A percentile compares a stretch with the other conserved stretches of the same genome.
Conservation (phyloP, 2,888 invertebrate species). For the Agonopterix arenella region DNA sequence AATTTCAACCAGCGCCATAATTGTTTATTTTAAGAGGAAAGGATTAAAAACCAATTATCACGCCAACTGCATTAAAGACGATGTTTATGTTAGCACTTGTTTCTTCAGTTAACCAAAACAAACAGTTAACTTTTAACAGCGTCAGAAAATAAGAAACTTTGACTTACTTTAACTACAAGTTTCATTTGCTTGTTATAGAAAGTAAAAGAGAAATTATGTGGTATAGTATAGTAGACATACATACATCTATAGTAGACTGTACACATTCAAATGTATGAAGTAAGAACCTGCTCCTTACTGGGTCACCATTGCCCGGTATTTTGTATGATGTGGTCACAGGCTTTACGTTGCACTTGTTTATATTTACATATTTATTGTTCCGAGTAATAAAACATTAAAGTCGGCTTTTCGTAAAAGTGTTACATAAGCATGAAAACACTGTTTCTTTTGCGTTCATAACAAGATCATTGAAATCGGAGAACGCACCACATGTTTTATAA, state of each 20-base stretch:
- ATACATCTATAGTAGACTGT: not conserved
- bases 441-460: too few relatives aligned
- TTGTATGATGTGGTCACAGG: not conserved
- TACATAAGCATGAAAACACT: too few relatives aligned
- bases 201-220: conserved; percentile 7
- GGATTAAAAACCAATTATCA: conserved; percentile 6
- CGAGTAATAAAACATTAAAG: too few relatives aligned
- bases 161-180: not conserved
- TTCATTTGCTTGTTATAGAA: conserved; percentile 1
- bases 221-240: conserved; percentile 2
- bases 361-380: conserved; percentile 1
- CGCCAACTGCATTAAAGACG: not conserved
- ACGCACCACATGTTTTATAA: too few relatives aligned
- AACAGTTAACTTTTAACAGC: not conserved
- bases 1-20: not conserved
- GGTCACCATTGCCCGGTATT: conserved; percentile 4
- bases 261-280: conserved; percentile 4
- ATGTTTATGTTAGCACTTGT: conserved; percentile 2
- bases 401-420: too few relatives aligned
- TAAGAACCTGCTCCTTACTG: conserved; percentile 7
- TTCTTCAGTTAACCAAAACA: not conserved
- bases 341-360: conserved; percentile 2
- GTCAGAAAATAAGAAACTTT: not conserved
- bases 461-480: too few relatives aligned
- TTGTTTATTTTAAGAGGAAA: conserved; percentile 3